A percentile compares a stretch with the other conserved stretches of the same genome.
Evolutionary conservation across 2,888 invertebrate genomes (phyloP).

Genomic region (Globia sparganii): DNA sequence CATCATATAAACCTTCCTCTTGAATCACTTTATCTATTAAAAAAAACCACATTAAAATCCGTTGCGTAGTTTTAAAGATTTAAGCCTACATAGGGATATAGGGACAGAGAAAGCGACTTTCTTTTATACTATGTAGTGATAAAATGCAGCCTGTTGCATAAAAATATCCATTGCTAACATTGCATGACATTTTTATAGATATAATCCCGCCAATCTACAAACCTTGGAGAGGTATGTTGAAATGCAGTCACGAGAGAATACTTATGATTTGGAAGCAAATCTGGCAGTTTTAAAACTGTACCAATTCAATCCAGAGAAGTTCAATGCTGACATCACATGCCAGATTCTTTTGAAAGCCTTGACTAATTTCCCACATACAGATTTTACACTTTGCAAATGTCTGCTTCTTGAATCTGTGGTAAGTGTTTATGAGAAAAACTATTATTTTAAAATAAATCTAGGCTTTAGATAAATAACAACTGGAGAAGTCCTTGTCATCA

Average conservation of each 20-base stretch:
- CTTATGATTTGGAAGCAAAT: conserved; percentile 99
- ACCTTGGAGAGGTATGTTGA: conserved; percentile 98
- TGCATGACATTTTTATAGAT: conserved; percentile 89
- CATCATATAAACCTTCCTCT: no score
- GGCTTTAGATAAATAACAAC: neutral
- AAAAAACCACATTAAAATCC: no score
- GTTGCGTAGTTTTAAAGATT: no score
- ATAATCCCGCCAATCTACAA: conserved; percentile 98
- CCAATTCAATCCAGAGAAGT: conserved; percentile 97
- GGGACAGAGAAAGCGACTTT: no score
- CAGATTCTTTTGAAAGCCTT: conserved; percentile 98
- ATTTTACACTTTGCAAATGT: conserved; percentile 99
- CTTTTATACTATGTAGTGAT: no score
- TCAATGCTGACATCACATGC: conserved; percentile 95
- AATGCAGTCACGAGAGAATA: conserved; percentile 97
- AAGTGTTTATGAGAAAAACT: conserved; percentile 64
- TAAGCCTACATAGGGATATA: no score
- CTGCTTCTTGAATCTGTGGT: conserved; percentile 94
- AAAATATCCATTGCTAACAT: conserved; percentile 1
- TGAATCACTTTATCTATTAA: no score
- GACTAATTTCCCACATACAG: conserved; percentile 99
- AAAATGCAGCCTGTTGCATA: neutral
- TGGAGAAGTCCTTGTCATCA: neutral
- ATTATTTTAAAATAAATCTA: neutral
- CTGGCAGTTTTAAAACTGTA: conserved; percentile 98